Percentiles rank a stretch among this genome's conserved stretches.
These are phyloP conservation scores for Brachionus rubens DNA, from an alignment of 1,140 invertebrate species.

Conservation along the genomic window DNA sequence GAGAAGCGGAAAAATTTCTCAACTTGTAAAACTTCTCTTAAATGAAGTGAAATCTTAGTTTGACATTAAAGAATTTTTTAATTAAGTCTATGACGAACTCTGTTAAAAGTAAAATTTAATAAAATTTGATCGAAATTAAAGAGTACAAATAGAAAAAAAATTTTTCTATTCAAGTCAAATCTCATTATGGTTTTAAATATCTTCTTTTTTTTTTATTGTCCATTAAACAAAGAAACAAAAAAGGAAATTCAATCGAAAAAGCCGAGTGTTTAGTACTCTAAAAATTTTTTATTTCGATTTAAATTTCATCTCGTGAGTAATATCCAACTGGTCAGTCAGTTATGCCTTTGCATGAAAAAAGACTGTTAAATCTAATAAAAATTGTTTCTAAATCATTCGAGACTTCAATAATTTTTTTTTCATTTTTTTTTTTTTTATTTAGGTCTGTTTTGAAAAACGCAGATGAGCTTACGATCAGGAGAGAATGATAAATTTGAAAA, in stretches of 20 bases:
- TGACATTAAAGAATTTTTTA: conserved; percentile 40
- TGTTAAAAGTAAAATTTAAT: neutral
- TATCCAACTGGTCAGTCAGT: neutral
- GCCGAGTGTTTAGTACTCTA: no score
- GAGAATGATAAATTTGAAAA: conserved; percentile 28
- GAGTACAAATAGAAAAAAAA: neutral
- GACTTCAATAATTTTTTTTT: neutral
- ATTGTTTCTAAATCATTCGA: neutral
- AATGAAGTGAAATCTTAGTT: neutral
- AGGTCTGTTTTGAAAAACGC: conserved; percentile 16
- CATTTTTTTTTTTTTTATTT: neutral
- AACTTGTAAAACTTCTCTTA: conserved; percentile 13
- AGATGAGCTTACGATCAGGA: conserved; percentile 5
- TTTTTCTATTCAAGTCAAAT: neutral
- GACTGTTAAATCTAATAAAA: conserved; percentile 31
- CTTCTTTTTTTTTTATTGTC: conserved; percentile 33
- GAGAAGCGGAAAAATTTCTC: conserved; percentile 26
- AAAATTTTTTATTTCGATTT: no score
- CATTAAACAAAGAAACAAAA: conserved; percentile 5
- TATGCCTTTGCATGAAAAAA: neutral
- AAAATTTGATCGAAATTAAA: conserved; percentile 22
- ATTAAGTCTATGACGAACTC: conserved; percentile 13
- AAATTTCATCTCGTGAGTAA: conserved; percentile 6
- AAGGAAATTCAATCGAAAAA: neutral
- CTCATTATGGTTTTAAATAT: conserved; percentile 22